Percentiles rank a stretch among this genome's conserved stretches.
phyloP scores from a whole-genome alignment of 2,113 vertebrate species.

The Anser brachyrhynchus region DNA sequence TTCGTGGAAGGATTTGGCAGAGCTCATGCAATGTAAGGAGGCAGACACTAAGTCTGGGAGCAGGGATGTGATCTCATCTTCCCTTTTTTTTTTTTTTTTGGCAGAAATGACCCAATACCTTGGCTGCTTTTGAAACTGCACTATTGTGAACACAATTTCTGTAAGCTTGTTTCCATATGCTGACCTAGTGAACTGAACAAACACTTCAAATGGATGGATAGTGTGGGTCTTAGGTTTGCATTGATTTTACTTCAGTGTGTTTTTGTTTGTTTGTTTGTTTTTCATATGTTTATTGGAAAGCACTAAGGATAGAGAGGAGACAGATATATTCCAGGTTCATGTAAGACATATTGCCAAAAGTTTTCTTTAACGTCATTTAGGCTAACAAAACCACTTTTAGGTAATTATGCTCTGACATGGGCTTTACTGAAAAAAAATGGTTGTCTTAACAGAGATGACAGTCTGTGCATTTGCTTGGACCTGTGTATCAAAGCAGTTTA shows the following conservation, averaged over 20 bases:
- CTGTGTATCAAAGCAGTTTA: not conserved
- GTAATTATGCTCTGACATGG: not conserved
- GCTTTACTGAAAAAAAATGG: not conserved
- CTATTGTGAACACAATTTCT: not conserved
- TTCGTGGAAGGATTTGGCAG: not conserved
- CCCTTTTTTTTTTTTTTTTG: no score
- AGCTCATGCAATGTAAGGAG: not conserved
- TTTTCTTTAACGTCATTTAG: not conserved
- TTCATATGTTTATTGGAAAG: not conserved
- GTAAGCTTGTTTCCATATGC: not conserved
- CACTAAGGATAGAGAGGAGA: not conserved
- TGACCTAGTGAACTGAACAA: not conserved
- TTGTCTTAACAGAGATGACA: not conserved
- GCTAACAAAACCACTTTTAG: not conserved
- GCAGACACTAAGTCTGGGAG: not conserved
- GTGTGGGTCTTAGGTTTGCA: not conserved
- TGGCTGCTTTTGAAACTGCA: not conserved
- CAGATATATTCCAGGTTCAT: not conserved
- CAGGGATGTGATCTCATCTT: not conserved
- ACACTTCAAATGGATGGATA: not conserved
- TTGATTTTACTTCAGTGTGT: not conserved
- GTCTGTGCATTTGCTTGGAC: not conserved
- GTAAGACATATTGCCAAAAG: not conserved
- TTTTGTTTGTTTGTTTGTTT: not conserved
- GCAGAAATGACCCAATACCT: not conserved